These are phyloP conservation scores for Sinocyclocheilus grahami DNA, from an alignment of 2,113 vertebrate species.

Conservation along the genomic window DNA sequence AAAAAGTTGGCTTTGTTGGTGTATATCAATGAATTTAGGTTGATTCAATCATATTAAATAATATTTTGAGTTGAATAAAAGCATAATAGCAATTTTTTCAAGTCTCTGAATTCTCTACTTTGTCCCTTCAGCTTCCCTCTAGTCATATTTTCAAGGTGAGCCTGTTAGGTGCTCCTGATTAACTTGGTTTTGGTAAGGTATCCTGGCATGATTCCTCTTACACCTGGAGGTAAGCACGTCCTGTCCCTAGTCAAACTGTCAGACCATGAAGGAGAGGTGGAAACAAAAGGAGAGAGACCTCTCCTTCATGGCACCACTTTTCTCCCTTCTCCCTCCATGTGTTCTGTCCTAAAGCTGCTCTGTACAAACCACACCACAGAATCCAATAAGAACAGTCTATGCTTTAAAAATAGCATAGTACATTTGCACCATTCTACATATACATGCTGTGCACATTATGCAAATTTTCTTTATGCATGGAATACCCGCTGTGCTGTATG, in stretches of 20 bases:
- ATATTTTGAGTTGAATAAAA: not conserved
- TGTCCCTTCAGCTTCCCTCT: slow-evolving; percentile 37
- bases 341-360: not conserved
- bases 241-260: slow-evolving; percentile 51
- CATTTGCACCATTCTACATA: not conserved
- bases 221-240: slow-evolving; percentile 37
- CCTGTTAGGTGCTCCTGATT: slow-evolving; percentile 40
- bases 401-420: not conserved
- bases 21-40: too few relatives aligned
- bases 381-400: not conserved
- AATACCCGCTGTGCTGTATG: not conserved
- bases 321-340: not conserved
- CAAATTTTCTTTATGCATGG: not conserved
- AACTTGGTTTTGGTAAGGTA: slow-evolving; percentile 32
- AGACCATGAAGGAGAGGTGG: slow-evolving; percentile 53
- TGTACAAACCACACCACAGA: not conserved
- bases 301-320: not conserved
- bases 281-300: slow-evolving; percentile 29
- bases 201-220: slow-evolving; percentile 45
- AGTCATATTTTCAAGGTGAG: slow-evolving; percentile 60
- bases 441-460: not conserved
- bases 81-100: too few relatives aligned
- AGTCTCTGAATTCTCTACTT: slow-evolving; percentile 3
- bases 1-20: too few relatives aligned
- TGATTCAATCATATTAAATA: too few relatives aligned